Evolutionary conservation across 2,888 invertebrate species (phyloP), one percentile per base, ranked within the genome.

Genomic region (Macaria notata): DNA sequence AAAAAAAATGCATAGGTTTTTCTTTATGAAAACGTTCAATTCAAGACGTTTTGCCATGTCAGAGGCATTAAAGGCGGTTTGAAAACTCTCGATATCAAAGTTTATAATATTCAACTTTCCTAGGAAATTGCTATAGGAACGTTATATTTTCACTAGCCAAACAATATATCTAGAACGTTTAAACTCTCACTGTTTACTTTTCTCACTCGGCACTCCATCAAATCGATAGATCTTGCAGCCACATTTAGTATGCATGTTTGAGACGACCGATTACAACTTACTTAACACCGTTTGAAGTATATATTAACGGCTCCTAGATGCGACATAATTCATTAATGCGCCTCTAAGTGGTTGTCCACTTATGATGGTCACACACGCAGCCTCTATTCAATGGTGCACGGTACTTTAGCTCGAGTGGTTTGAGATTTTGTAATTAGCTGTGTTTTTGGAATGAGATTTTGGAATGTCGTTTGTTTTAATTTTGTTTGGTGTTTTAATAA

Each of bases 341-440:
- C 78, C 70, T 76, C 77, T 81, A 86, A 86, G 83, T 84, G 84
- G 76, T 65, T 65, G 59, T 63, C 84, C 86, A 79, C 80, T 85
- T 88, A 84, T 76, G 79, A 82, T 70, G 73, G 72, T 77, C 74
- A 76, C 76, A 78, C 77, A 78, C 75, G 72, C 75, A 78, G 54
- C 55, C 64, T 42, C n/a, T 38, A 54, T 51, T 41, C 19, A 46
- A 38, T 33, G 19, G 5, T 41, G 48, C 8, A 46, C 56, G 47
- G 56, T 56, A 39, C 56, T 47, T 38, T 31, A 36, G 5, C 38
- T 56, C n/a, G n/a, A 31, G 38, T 46, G 7, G 33, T 46, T 49
- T 8, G 9, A 4, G 9, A 41, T 8, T n/a, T 41, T 41, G 41
- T 41, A 36, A 36, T 36, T 36, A 36, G 33, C 33, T 36, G 33